Percentiles rank a stretch among this genome's conserved stretches.
phyloP scores from a whole-genome alignment of 2,888 invertebrate species.

The Ectobius pallidus region DNA sequence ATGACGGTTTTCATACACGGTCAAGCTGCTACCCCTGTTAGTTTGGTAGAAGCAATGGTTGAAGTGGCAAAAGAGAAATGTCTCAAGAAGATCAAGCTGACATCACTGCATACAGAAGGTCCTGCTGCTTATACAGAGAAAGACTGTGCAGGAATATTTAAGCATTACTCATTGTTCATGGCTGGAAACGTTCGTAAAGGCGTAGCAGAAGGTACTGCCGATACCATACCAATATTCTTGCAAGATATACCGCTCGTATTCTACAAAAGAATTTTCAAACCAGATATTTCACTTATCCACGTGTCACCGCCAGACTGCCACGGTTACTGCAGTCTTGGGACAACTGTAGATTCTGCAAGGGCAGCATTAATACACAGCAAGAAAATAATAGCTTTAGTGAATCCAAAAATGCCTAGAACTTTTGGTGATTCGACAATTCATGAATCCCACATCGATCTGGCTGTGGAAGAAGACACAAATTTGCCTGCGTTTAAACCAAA shows the following conservation, averaged over 20 bases:
- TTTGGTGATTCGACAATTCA: conserved; percentile 92
- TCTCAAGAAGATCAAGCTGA: conserved; percentile 76
- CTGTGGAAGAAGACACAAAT: conserved; percentile 62
- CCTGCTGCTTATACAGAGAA: conserved; percentile 74
- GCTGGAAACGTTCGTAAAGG: conserved; percentile 87
- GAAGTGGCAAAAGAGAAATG: conserved; percentile 72
- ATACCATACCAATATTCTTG: conserved; percentile 89
- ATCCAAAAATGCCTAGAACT: conserved; percentile 88
- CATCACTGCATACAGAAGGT: conserved; percentile 94
- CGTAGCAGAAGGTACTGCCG: conserved; percentile 85
- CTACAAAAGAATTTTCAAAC: conserved; percentile 79
- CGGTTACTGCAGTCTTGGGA: conserved; percentile 91
- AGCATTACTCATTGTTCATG: conserved; percentile 89
- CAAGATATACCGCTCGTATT: conserved; percentile 92
- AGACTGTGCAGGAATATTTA: conserved; percentile 72
- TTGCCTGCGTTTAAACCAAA: neutral
- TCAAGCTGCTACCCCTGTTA: conserved; percentile 84
- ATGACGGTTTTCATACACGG: conserved; percentile 82
- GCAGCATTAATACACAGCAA: conserved; percentile 85
- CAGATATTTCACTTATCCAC: conserved; percentile 82
- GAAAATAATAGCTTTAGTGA: conserved; percentile 78
- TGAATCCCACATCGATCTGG: conserved; percentile 87
- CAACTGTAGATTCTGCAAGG: conserved; percentile 90
- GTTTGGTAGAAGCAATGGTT: conserved; percentile 80
- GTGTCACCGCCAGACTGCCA: conserved; percentile 89